phyloP scores from a whole-genome alignment of 2,797 vertebrate species.

The Masticophis lateralis region DNA sequence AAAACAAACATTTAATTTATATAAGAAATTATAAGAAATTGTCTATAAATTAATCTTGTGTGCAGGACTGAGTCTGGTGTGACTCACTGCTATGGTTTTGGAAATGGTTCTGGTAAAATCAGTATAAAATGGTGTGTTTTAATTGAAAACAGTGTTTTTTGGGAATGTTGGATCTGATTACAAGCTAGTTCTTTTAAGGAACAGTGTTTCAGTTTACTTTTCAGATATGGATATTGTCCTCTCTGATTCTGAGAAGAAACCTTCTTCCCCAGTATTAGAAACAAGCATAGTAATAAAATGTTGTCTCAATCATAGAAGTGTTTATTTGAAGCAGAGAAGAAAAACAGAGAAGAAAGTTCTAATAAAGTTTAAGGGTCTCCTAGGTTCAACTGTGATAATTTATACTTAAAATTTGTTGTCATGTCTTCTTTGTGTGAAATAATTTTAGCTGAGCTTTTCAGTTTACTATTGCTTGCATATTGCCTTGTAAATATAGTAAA shows the following conservation, averaged over 20 bases:
- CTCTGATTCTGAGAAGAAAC: neutral
- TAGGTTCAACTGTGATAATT: neutral
- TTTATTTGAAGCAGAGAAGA: neutral
- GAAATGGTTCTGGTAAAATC: constrained; percentile 8
- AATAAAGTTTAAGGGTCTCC: neutral
- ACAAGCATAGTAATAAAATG: neutral
- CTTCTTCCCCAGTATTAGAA: neutral
- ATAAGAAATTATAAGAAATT: neutral
- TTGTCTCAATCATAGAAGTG: neutral
- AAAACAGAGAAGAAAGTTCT: neutral
- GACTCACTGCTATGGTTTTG: neutral
- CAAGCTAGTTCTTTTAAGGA: neutral
- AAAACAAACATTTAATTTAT: neutral
- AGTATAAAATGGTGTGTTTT: neutral
- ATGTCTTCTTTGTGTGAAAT: neutral
- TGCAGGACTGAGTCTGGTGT: constrained; percentile 24
- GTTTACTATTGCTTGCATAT: neutral
- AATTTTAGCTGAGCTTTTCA: neutral
- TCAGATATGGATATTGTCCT: neutral
- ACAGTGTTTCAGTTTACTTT: neutral
- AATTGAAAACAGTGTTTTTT: neutral
- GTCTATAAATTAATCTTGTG: constrained; percentile 4
- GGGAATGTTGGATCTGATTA: neutral
- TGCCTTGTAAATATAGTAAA: neutral
- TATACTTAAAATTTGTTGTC: neutral